Evolutionary conservation across 2,888 invertebrate genomes (phyloP).

Genomic region (Andricus curvator): DNA sequence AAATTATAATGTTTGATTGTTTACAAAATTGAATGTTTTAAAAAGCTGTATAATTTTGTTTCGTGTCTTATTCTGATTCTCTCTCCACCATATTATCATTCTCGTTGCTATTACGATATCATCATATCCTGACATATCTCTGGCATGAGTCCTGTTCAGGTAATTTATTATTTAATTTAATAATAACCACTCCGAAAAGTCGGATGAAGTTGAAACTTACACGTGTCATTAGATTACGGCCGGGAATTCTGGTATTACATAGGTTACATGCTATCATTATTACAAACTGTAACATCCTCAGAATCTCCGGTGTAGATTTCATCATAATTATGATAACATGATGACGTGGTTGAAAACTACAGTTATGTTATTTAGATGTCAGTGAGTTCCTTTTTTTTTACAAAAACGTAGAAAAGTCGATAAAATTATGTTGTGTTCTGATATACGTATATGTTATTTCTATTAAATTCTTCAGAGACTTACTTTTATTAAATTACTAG

Average conservation of each 20-base stretch:
- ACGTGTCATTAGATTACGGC: neutral
- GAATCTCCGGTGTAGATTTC: constrained; percentile 5
- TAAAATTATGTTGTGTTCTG: neutral
- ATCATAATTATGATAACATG: neutral
- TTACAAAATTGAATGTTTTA: too few species aligned
- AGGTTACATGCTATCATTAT: neutral
- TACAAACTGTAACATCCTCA: neutral
- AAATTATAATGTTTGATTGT: too few species aligned
- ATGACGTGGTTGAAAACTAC: neutral
- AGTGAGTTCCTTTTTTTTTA: neutral
- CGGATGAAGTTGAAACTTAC: neutral
- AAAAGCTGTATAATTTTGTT: too few species aligned
- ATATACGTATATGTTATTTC: neutral
- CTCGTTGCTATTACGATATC: too few species aligned
- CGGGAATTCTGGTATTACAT: neutral
- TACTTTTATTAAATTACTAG: neutral
- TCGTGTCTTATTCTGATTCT: too few species aligned
- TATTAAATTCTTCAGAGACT: neutral
- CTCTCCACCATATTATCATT: too few species aligned
- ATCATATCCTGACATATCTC: too few species aligned
- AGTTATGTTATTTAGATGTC: neutral
- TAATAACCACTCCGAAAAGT: neutral
- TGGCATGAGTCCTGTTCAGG: neutral
- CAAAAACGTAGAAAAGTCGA: neutral
- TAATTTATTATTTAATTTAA: neutral